Evolutionary conservation across 2,888 invertebrate species (phyloP), one percentile per base, ranked within the genome.

Genomic region (Creontiades dilutus): DNA sequence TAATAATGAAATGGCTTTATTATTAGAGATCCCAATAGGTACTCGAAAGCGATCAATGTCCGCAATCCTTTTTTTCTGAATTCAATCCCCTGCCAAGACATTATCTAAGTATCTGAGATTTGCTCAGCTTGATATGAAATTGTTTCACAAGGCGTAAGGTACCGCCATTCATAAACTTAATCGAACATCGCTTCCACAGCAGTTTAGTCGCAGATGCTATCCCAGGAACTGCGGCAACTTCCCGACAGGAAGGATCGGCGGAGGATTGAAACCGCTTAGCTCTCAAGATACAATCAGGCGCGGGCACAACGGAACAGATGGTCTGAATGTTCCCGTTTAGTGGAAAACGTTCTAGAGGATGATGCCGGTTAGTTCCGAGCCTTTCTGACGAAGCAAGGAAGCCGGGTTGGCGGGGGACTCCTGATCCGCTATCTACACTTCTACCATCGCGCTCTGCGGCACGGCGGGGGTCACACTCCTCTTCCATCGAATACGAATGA

Each of bases 401-500:
- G 68, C 68, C 9, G n/a, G 3, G 16, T 16, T 16, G 19, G 19
- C 23, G 7, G 68, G 68, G 23, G 68, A 23, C 23, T n/a, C 19
- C 23, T 68, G 78, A 78, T 78, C 78, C 78, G 47, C 46, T 78
- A 78, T 78, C 78, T 78, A 19, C 78, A 78, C 47, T 16, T 47
- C 68, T 68, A 23, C 23, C 19, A 19, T 27, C 23, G 61, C 19
- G 19, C 27, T 68, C 68, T 7, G 68, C 13, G 23, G 68, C 68
- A n/a, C 52, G 2, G 52, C 37, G 37, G 37, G 37, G 37, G 16
- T n/a, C 57, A 7, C 68, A 11, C 37, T 14, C 78, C 78, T 37
- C 78, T 47, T 46, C 78, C 78, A 47, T 46, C 46, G 9, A n/a
- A 9, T 5, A 37, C 0, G 78, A 78, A 37, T 78, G 78, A 78